Percentiles rank a stretch among this genome's conserved stretches.
Conservation (phyloP, 1,140 invertebrate species). For the Zaprionus inermis region DNA sequence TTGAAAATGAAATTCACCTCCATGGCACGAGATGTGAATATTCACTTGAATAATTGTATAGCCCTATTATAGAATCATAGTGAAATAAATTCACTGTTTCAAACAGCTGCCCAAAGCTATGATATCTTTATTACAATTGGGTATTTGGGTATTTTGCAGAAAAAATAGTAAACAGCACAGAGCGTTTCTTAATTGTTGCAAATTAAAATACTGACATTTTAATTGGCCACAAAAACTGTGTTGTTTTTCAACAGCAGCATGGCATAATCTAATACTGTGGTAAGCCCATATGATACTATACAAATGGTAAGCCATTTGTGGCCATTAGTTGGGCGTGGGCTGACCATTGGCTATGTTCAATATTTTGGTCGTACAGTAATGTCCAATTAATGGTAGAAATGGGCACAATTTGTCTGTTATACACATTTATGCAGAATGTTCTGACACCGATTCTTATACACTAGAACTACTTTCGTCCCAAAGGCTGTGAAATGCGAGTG, state of each 20-base stretch:
- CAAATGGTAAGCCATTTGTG: not conserved
- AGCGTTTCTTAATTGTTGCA: constrained; percentile 47
- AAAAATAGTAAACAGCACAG: constrained; percentile 14
- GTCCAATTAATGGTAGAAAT: not conserved
- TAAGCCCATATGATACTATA: not conserved
- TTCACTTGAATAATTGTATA: not conserved
- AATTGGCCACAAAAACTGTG: constrained; percentile 54
- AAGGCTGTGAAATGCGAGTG: no score
- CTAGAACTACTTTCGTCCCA: no score
- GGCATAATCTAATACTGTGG: constrained; percentile 13
- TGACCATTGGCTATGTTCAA: not conserved
- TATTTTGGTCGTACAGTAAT: not conserved
- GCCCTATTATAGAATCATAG: not conserved
- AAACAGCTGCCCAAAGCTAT: not conserved
- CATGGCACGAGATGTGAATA: not conserved
- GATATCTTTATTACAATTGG: not conserved
- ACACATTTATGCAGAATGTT: not conserved
- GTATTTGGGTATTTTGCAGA: not conserved
- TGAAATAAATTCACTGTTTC: not conserved
- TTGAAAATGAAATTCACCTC: not conserved
- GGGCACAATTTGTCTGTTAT: not conserved
- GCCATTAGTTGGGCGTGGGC: not conserved
- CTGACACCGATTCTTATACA: no score
- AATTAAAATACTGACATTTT: constrained; percentile 54
- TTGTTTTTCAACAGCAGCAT: not conserved